Percentiles rank a stretch among this genome's conserved stretches.
Conservation (phyloP, 2,888 invertebrate genomes). For the Ennomos fuscantarius region DNA sequence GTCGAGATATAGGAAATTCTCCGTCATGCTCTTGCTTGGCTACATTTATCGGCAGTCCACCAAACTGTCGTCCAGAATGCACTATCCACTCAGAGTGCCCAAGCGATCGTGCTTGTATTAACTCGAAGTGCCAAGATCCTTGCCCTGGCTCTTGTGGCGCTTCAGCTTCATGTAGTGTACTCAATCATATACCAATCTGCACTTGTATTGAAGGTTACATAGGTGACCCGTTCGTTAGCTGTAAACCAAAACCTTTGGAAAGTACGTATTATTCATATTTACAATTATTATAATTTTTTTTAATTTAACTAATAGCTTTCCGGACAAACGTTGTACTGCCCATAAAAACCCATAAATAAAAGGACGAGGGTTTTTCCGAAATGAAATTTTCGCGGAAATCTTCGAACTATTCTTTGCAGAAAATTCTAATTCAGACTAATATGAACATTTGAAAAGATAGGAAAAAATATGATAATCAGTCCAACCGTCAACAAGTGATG, state of each 20-base stretch:
- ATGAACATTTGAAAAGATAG: too few species aligned
- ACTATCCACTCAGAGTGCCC: conserved; percentile 90
- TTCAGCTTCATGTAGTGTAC: conserved; percentile 86
- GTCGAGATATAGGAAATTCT: conserved; percentile 84
- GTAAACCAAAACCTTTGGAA: conserved; percentile 80
- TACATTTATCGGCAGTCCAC: conserved; percentile 89
- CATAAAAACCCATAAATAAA: too few species aligned
- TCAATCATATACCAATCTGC: conserved; percentile 91
- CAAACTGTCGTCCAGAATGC: conserved; percentile 89
- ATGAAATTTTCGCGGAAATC: too few species aligned
- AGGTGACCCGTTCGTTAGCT: conserved; percentile 90
- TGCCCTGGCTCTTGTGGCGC: conserved; percentile 91
- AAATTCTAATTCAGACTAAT: too few species aligned
- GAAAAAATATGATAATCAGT: too few species aligned
- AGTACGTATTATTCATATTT: conserved; percentile 61
- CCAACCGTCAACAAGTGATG: too few species aligned
- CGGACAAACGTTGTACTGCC: too few species aligned
- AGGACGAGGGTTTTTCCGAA: too few species aligned
- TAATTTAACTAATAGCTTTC: background rate
- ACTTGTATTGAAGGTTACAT: conserved; percentile 89
- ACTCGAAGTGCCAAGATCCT: conserved; percentile 90
- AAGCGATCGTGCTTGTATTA: conserved; percentile 90
- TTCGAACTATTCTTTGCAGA: too few species aligned
- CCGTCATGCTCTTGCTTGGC: conserved; percentile 88
- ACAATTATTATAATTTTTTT: conserved; percentile 1